Evolutionary conservation across 2,113 vertebrate species (phyloP).

Genomic region (Podilymbus podiceps): DNA sequence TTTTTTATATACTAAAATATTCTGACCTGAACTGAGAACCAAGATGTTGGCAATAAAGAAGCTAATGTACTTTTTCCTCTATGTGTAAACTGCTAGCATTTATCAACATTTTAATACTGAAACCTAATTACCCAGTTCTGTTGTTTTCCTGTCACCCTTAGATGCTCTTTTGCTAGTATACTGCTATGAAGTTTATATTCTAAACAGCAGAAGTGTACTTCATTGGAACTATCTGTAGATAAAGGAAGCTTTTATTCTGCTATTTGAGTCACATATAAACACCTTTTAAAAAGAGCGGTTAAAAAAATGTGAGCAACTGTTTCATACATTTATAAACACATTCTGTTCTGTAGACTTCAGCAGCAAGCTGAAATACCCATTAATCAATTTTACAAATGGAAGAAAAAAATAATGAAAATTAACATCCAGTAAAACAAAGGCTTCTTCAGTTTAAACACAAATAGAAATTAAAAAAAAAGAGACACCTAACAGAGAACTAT

Average conservation of each 20-base stretch:
- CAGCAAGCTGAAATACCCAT: not conserved
- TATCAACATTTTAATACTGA: not conserved
- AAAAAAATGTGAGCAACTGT: constrained; percentile 1
- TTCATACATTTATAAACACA: not conserved
- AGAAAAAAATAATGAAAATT: not conserved
- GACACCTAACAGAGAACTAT: not conserved
- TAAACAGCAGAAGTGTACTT: not conserved
- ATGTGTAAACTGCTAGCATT: not conserved
- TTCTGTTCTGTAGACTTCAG: not conserved
- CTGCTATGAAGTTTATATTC: not conserved
- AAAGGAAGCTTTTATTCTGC: not conserved
- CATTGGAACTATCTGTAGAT: not conserved
- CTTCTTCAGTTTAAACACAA: not conserved
- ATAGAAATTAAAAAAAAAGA: not conserved
- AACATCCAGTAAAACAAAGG: not conserved
- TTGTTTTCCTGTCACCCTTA: not conserved
- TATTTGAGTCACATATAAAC: not conserved
- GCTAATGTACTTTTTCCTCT: not conserved
- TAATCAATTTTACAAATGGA: not conserved
- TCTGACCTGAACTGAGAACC: not conserved
- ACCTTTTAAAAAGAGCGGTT: not conserved
- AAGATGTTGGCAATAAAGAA: not conserved
- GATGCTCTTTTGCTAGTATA: not conserved
- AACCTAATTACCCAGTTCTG: not conserved
- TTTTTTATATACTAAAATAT: not conserved